Evolutionary conservation across 2,797 vertebrate species (phyloP).

Genomic region (Lagorchestes hirsutus): DNA sequence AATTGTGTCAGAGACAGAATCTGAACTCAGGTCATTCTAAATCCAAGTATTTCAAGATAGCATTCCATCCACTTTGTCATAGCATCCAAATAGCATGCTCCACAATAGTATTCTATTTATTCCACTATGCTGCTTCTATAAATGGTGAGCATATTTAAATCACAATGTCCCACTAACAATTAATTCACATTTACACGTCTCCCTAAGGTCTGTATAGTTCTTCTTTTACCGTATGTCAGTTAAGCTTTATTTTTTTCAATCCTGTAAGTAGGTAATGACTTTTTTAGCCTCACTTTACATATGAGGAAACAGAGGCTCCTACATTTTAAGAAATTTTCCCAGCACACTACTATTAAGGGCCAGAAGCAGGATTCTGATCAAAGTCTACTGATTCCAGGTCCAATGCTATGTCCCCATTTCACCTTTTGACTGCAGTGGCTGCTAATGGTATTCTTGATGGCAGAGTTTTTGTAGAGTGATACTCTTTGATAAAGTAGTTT

Average conservation of each 20-base stretch:
- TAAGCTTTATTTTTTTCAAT: not conserved
- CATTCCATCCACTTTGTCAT: not conserved
- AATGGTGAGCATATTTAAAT: not conserved
- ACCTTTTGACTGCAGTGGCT: not conserved
- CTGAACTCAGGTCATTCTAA: not conserved
- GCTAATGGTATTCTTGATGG: constrained; percentile 9
- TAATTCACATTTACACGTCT: not conserved
- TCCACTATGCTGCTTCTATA: no score
- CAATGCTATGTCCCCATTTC: not conserved
- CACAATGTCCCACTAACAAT: not conserved
- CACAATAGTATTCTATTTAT: not conserved
- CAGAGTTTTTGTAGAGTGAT: not conserved
- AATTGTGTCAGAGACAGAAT: not conserved
- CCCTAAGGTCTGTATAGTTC: not conserved
- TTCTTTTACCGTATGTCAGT: not conserved
- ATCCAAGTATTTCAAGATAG: not conserved
- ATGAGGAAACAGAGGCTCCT: not conserved
- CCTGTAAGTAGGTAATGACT: not conserved
- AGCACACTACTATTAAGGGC: not conserved
- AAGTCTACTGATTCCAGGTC: not conserved
- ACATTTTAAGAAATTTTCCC: not conserved
- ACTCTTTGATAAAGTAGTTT: not conserved
- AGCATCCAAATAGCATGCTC: not conserved
- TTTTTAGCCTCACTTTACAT: not conserved
- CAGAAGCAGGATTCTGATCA: no score